phyloP scores from a whole-genome alignment of 2,888 invertebrate species.

The Caenorhabditis zanzibari region DNA sequence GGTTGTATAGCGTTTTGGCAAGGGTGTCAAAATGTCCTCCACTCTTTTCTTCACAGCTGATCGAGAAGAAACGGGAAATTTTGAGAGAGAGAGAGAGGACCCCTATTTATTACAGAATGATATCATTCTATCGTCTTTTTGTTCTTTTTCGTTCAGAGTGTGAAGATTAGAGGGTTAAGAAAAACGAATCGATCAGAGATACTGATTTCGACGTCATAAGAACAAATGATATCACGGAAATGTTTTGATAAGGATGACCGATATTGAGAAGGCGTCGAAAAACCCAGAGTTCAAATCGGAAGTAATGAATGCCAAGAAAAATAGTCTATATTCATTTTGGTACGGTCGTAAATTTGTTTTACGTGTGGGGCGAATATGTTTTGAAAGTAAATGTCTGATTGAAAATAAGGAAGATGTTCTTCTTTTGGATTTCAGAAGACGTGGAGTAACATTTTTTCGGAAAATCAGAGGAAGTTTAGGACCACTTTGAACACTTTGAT shows the following conservation, averaged over 20 bases:
- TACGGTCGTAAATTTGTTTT: background rate
- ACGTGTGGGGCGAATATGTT: slow-evolving; percentile 5
- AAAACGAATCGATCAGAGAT: slow-evolving; percentile 31
- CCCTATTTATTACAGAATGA: slow-evolving; percentile 35
- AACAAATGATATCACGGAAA: slow-evolving; percentile 34
- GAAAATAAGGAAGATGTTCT: too few species aligned
- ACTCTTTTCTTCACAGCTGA: slow-evolving; percentile 29
- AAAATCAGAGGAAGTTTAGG: too few species aligned
- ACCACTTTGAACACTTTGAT: too few species aligned
- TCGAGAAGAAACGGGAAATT: slow-evolving; percentile 24
- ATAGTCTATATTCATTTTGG: background rate
- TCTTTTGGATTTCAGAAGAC: too few species aligned
- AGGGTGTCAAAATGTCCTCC: slow-evolving; percentile 50
- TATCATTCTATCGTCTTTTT: slow-evolving; percentile 28
- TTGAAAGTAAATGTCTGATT: background rate
- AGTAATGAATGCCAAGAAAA: background rate
- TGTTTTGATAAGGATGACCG: slow-evolving; percentile 12
- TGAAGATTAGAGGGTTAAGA: slow-evolving; percentile 46
- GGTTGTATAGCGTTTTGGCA: slow-evolving; percentile 24
- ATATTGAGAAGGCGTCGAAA: slow-evolving; percentile 5
- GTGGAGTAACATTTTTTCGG: too few species aligned
- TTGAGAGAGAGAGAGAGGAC: slow-evolving; percentile 13
- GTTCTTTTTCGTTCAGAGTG: slow-evolving; percentile 21
- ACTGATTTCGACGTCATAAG: slow-evolving; percentile 35
- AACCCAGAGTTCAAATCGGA: slow-evolving; percentile 22